Base-by-base conservation (phyloP, 2,888 invertebrate genomes). In the Ornithoptera priamus region DNA sequence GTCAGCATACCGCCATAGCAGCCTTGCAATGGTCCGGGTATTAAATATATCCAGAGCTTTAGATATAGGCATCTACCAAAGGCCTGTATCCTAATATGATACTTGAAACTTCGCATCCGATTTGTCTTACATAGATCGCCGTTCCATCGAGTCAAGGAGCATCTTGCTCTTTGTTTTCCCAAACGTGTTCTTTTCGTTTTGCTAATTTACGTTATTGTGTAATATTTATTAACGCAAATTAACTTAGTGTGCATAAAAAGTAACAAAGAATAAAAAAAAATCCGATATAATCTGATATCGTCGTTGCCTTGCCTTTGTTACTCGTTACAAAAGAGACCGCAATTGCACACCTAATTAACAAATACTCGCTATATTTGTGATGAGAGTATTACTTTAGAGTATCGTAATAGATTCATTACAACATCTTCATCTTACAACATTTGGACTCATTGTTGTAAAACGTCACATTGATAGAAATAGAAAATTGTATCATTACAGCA, bases 271-370 rank as follows among this genome's bases (percentile, higher is more conserved):
- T 59, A n/a, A 62, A 72, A 72, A 56, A 46, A 72, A 72, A 70
- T 63, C 65, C 66, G 61, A 69, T 72, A 70, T 71, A 69, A 71
- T 69, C 71, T 61, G 73, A 72, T 71, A 72, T 39, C 69, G 69
- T 65, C 50, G 39, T 62, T 53, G 50, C 56, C 60, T 60, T 58
- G 72, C 68, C 71, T 70, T 73, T 73, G 73, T 73, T 71, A 70
- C 62, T 64, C 57, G 53, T 73, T 73, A 58, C 73, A 71, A 73
- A 71, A 72, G 61, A 61, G 53, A 57, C 67, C 60, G 63, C 63
- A 66, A 66, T 53, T 50, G 60, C 56, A 53, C 67, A 67, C 24
- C 60, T 70, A 70, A 70, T 70, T 70, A 70, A 67, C 70, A 67
- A 67, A 70, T 66, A 62, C 70, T 63, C 42, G 70, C 70, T 67